Conservation (phyloP, 2,113 vertebrate genomes). For the Bostrychus sinensis region DNA sequence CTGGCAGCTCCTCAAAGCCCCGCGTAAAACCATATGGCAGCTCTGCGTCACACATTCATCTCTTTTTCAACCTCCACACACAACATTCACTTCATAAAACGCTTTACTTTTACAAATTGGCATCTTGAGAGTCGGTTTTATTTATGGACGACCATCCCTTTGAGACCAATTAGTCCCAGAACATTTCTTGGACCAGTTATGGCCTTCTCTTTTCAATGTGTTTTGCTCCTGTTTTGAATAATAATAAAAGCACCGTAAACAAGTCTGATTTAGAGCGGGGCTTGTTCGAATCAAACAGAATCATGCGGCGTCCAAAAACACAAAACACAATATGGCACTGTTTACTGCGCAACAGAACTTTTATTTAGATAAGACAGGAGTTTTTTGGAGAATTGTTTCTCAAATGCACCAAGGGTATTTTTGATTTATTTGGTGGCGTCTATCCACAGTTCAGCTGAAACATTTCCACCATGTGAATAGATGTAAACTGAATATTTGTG, state of each 20-base stretch:
- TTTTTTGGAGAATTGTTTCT: not conserved
- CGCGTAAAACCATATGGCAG: conserved; percentile 1
- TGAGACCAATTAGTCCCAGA: conserved; percentile 4
- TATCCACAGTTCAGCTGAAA: too few relatives aligned
- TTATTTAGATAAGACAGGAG: not conserved
- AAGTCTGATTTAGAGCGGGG: not conserved
- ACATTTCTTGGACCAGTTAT: not conserved
- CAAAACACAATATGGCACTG: not conserved
- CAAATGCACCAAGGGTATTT: too few relatives aligned
- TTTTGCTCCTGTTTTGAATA: conserved; percentile 2
- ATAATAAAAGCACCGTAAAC: not conserved
- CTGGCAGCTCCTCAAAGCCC: not conserved
- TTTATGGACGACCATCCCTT: not conserved
- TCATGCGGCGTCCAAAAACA: not conserved
- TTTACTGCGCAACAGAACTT: not conserved
- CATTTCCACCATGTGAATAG: too few relatives aligned
- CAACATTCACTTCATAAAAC: not conserved
- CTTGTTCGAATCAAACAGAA: not conserved
- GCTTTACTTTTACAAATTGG: not conserved
- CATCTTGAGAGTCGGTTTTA: not conserved
- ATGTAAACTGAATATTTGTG: too few relatives aligned
- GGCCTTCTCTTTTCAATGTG: not conserved
- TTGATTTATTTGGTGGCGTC: too few relatives aligned
- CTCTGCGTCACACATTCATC: not conserved
- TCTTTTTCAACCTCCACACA: not conserved